A percentile compares a stretch with the other conserved stretches of the same genome.
These are phyloP conservation scores for Celastrina argiolus DNA, from an alignment of 2,888 invertebrate genomes.

Conservation along the genomic window DNA sequence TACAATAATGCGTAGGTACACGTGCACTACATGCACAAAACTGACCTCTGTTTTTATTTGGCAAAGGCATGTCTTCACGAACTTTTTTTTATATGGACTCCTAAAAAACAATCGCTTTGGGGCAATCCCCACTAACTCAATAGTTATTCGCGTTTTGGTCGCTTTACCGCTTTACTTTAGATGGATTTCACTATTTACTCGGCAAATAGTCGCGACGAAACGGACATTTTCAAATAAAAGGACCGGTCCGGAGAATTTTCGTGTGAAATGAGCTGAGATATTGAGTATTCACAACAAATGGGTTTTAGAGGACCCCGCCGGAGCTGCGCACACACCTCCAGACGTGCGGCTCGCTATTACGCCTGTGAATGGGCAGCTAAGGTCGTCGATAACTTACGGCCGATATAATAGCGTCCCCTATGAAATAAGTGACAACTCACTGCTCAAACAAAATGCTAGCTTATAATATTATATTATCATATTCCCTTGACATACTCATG, in stretches of 20 bases:
- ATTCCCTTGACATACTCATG: too few relatives aligned
- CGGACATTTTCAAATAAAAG: not conserved
- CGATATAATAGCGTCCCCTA: not conserved
- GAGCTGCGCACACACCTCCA: not conserved
- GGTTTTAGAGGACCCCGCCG: not conserved
- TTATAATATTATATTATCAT: too few relatives aligned
- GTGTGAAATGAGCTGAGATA: constrained; percentile 8
- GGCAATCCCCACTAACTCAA: too few relatives aligned
- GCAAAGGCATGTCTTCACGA: too few relatives aligned
- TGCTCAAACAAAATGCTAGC: too few relatives aligned
- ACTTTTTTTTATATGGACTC: too few relatives aligned
- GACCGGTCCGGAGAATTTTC: not conserved
- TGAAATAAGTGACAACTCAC: too few relatives aligned
- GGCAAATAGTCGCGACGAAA: not conserved
- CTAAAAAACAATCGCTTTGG: not conserved
- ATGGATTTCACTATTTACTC: not conserved
- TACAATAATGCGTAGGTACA: too few relatives aligned
- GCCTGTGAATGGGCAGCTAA: not conserved
- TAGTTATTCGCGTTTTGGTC: not conserved
- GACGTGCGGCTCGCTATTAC: not conserved
- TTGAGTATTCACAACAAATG: constrained; percentile 5
- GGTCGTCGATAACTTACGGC: not conserved
- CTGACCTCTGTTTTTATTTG: too few relatives aligned
- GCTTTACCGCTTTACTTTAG: not conserved
- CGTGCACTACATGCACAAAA: too few relatives aligned